Conservation (phyloP, 2,888 invertebrate species). For the Rhodophaea formosa region DNA sequence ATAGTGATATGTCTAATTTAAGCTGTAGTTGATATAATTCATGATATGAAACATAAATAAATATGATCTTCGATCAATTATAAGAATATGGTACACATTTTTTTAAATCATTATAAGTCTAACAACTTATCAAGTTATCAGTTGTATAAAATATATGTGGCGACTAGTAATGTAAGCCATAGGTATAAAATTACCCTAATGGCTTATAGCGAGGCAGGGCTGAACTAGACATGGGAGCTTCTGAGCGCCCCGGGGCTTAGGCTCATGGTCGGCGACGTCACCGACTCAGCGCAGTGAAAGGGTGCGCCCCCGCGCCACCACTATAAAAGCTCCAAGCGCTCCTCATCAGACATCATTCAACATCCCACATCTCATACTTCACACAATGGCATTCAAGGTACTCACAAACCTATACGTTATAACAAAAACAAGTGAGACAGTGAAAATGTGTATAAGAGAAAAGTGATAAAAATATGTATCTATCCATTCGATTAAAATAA, state of each 20-base stretch:
- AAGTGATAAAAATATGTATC: slow-evolving; percentile 13
- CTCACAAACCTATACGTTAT: slow-evolving; percentile 17
- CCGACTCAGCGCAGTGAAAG: slow-evolving; percentile 62
- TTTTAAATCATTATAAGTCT: no score
- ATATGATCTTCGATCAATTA: no score
- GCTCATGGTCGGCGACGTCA: slow-evolving; percentile 59
- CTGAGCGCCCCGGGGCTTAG: slow-evolving; percentile 54
- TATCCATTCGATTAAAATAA: slow-evolving; percentile 14
- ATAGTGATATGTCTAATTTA: no score
- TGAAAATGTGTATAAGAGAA: slow-evolving; percentile 20
- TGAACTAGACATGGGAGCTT: slow-evolving; percentile 33
- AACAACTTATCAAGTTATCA: no score
- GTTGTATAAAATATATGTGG: no score
- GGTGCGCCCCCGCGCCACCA: slow-evolving; percentile 61
- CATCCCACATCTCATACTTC: slow-evolving; percentile 55
- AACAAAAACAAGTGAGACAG: slow-evolving; percentile 20
- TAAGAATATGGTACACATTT: no score
- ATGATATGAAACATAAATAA: no score
- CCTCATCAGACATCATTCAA: slow-evolving; percentile 66
- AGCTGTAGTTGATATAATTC: no score
- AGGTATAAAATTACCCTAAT: not conserved
- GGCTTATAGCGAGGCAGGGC: not conserved
- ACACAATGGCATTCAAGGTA: slow-evolving; percentile 78
- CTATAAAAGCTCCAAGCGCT: slow-evolving; percentile 69
- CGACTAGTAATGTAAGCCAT: no score